Percentiles rank a stretch among this genome's conserved stretches.
Conservation (phyloP, 2,797 vertebrate genomes). For the Muscicapa comitata region DNA sequence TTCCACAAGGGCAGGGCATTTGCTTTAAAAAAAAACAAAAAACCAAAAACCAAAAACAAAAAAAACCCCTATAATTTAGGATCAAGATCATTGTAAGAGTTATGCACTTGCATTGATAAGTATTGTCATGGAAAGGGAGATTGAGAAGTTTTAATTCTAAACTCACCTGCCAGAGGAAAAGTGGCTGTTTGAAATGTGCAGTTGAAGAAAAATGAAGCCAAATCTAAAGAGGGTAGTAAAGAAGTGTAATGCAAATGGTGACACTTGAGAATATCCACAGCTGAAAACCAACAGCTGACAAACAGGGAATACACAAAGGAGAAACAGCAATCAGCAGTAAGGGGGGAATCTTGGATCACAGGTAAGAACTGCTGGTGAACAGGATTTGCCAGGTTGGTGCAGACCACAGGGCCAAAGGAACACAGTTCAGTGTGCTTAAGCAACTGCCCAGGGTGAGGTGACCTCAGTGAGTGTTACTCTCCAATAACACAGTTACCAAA, state of each 20-base stretch:
- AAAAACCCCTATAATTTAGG: not conserved
- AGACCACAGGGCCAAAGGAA: not conserved
- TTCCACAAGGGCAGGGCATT: not conserved
- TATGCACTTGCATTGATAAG: not conserved
- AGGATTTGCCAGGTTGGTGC: not conserved
- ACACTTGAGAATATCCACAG: accelerated
- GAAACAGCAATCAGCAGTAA: not conserved
- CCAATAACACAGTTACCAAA: not conserved
- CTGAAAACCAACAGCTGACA: not conserved
- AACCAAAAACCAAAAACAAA: not conserved
- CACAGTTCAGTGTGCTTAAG: not conserved
- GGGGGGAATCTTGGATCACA: not conserved
- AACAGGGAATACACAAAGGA: not conserved
- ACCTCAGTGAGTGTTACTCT: not conserved
- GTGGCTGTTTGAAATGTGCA: not conserved
- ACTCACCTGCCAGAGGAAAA: not conserved
- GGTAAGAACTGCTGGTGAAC: not conserved
- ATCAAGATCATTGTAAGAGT: not conserved
- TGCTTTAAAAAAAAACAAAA: not conserved
- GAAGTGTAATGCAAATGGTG: not conserved
- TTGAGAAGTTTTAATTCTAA: not conserved
- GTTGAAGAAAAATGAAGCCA: not conserved
- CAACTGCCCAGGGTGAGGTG: not conserved
- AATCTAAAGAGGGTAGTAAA: not conserved
- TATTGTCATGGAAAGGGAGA: not conserved